Evolutionary conservation across 2,888 invertebrate genomes (phyloP), one percentile per base, ranked within the genome.

Genomic region (Drosophila subquinaria): DNA sequence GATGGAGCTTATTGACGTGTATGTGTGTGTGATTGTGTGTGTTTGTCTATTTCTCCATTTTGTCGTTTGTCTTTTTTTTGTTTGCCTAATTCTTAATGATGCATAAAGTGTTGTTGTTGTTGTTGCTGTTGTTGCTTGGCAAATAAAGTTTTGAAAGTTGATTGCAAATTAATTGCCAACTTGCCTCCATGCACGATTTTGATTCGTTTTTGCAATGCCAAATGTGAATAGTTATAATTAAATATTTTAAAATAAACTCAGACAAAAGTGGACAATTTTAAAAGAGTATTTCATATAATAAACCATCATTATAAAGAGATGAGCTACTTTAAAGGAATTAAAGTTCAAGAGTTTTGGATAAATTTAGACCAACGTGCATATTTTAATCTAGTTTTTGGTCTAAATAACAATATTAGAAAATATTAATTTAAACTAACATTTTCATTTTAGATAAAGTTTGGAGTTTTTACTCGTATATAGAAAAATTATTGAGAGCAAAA

Each of bases 71-170:
- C 38, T 60, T 30, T 53, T 65, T 78, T 72, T 73, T 74, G 82
- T 89, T 86, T 86, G 84, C 89, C 84, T 76, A 87, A 87, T 87
- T 87, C 86, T 77, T 90, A 88, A 87, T 87, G 86, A 87, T 88
- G 90, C 90, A 87, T 90, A 88, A 85, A 90, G 88, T 85, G 88
- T 68, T 79, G 35, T 73, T 85, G 88, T 68, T 79, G 35, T 73
- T 65, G 79, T 56, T 68, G 64, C 63, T 64, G 15, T 48, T 61
- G 27, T 57, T 43, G 67, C 67, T 73, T 67, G 51, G 73, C 76
- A 70, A 69, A 64, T 59, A 68, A 61, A 70, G 59, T 88, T 83
- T 90, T 81, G 83, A 88, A 86, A 86, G 86, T 88, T 87, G 90
- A 87, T 87, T 90, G 84, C 87, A 83, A 88, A 90, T 90, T 87